These are phyloP conservation scores for Olivierus martensii DNA, from an alignment of 1,140 invertebrate species.

Conservation along the genomic window DNA sequence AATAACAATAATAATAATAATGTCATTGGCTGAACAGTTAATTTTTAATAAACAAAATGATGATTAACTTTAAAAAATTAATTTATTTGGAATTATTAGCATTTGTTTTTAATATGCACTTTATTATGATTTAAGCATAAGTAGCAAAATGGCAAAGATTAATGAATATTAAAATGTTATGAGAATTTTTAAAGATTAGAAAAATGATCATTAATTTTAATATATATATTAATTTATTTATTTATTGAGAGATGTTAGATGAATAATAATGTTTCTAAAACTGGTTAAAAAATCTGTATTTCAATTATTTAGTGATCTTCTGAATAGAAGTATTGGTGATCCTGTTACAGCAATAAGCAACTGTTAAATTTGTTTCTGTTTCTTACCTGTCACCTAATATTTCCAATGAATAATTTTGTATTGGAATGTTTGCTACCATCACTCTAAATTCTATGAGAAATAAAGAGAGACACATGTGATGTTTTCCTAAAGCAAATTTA, in stretches of 20 bases:
- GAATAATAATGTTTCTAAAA: neutral
- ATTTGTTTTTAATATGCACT: neutral
- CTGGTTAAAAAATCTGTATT: neutral
- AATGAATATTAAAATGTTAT: neutral
- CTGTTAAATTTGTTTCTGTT: conserved; percentile 6
- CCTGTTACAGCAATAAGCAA: neutral
- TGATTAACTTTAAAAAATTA: no score
- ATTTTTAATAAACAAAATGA: no score
- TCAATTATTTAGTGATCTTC: neutral
- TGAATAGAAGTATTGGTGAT: neutral
- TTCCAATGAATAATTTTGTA: conserved; percentile 11
- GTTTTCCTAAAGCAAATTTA: conserved; percentile 6
- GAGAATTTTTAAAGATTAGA: neutral
- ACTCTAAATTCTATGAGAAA: conserved; percentile 15
- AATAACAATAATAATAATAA: no score
- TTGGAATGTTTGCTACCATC: conserved; percentile 13
- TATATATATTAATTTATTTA: neutral
- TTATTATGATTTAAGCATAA: neutral
- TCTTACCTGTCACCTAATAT: conserved; percentile 14
- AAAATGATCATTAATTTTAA: neutral
- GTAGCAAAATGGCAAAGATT: neutral
- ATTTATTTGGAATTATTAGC: no score
- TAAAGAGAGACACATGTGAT: conserved; percentile 9
- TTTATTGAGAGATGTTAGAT: neutral
- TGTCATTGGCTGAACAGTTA: no score